These are phyloP conservation scores for Ictalurus furcatus DNA, from an alignment of 2,113 vertebrate species.

Conservation along the genomic window DNA sequence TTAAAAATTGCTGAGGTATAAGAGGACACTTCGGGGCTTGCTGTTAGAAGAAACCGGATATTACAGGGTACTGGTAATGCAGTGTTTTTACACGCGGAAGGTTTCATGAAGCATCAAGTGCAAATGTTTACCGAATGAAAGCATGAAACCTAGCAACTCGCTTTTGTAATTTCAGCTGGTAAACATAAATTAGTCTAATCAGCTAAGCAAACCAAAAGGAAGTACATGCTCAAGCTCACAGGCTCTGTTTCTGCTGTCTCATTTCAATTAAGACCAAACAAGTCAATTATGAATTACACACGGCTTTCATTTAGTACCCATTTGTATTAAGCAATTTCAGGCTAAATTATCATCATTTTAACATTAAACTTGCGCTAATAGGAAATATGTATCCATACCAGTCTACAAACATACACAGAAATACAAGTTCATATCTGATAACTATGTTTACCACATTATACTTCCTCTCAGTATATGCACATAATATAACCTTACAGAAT, in stretches of 20 bases:
- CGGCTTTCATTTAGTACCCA: neutral
- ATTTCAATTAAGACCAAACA: slow-evolving; percentile 19
- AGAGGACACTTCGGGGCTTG: neutral
- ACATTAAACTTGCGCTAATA: neutral
- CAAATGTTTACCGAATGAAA: neutral
- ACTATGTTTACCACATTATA: neutral
- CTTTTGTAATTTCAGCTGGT: neutral
- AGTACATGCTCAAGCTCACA: neutral
- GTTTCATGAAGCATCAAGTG: neutral
- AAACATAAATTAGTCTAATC: neutral
- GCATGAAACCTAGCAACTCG: neutral
- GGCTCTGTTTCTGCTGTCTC: neutral
- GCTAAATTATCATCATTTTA: neutral
- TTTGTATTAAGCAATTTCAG: neutral
- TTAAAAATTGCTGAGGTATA: neutral
- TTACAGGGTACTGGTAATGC: neutral
- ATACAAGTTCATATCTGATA: neutral
- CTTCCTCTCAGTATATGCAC: neutral
- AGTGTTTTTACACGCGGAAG: neutral
- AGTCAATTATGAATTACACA: neutral
- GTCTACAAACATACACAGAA: neutral
- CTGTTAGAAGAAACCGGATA: neutral
- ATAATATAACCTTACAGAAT: neutral
- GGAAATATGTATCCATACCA: neutral
- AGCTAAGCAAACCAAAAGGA: neutral